Evolutionary conservation across 2,113 vertebrate genomes (phyloP).

Genomic region (Meleagris gallopavo): DNA sequence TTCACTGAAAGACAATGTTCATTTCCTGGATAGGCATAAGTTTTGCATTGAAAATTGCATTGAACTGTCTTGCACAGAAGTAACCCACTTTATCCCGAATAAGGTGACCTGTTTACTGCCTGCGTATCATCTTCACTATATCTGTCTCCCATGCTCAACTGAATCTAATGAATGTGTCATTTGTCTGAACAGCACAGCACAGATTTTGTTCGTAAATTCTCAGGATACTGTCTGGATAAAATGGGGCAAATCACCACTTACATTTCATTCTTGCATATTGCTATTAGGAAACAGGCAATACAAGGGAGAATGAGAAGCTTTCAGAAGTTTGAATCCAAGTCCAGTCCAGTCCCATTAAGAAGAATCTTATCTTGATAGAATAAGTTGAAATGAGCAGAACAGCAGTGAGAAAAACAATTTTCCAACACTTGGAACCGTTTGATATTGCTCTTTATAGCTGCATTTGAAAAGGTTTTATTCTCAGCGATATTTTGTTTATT

Average conservation of each 20-base stretch:
- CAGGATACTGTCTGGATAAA: not conserved
- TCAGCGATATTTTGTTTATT: conserved; percentile 62
- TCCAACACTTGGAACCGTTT: conserved; percentile 22
- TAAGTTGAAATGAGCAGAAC: not conserved
- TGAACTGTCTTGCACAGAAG: not conserved
- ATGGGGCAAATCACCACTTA: not conserved
- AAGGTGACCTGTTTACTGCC: conserved; percentile 21
- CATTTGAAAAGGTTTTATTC: conserved; percentile 18
- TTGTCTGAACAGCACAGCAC: not conserved
- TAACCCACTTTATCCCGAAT: not conserved
- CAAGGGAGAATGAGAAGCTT: not conserved
- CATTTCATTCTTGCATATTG: not conserved
- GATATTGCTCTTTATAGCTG: conserved; percentile 26
- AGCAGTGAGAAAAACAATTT: not conserved
- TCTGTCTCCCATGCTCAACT: not conserved
- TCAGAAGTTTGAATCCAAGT: conserved; percentile 28
- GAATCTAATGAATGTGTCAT: not conserved
- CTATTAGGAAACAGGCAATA: not conserved
- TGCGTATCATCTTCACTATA: not conserved
- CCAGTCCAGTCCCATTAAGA: not conserved
- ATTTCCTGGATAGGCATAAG: not conserved
- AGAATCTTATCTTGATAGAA: not conserved
- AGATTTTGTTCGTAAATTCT: not conserved
- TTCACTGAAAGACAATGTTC: not conserved
- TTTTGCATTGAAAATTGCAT: not conserved